Conservation (phyloP, 2,113 vertebrate genomes). For the Zosterops japonicus region DNA sequence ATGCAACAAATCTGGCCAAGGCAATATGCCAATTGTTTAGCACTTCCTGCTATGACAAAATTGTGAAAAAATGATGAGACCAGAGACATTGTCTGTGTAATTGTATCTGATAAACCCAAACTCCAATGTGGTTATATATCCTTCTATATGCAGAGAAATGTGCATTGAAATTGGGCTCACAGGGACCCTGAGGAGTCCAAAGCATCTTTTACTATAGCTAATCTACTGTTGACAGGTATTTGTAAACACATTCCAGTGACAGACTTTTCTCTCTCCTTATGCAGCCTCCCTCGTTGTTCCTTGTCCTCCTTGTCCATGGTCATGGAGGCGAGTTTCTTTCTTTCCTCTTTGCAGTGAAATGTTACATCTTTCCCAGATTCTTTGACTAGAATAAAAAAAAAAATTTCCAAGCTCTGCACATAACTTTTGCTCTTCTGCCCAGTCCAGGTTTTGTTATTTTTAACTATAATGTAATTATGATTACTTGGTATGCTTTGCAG, state of each 20-base stretch:
- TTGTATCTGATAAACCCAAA: not conserved
- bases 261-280: not conserved
- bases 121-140: not conserved
- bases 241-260: not conserved
- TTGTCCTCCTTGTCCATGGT: not conserved
- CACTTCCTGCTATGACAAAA: not conserved
- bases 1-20: not conserved
- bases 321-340: accelerated
- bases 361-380: not conserved
- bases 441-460: not conserved
- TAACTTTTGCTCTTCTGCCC: not conserved
- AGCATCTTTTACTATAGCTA: not conserved
- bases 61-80: not conserved
- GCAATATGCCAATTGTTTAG: not conserved
- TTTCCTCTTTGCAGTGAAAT: not conserved
- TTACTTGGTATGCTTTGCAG: not conserved
- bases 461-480: not conserved
- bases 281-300: not conserved
- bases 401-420: not conserved
- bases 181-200: not conserved
- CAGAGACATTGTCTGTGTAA: not conserved
- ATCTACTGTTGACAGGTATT: constrained; percentile 9
- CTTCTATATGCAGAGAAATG: not conserved
- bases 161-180: not conserved
- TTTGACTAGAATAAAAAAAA: not conserved